Base-by-base conservation (phyloP, 2,797 vertebrate species). In the Perodicticus potto region DNA sequence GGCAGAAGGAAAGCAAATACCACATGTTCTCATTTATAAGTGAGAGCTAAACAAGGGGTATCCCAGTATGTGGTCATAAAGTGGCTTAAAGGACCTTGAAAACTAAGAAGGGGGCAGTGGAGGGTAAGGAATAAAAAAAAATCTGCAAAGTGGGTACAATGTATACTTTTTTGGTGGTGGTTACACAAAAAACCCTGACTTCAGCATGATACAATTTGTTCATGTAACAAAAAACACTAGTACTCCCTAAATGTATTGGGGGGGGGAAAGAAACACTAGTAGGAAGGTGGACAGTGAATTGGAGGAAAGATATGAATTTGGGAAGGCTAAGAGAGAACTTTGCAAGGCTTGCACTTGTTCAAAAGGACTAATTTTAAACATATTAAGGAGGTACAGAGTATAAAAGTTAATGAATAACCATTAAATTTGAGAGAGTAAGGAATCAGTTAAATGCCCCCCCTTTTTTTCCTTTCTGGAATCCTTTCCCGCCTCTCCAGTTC, bases 341-440 rank as follows among this genome's bases (percentile, higher is more conserved):
- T 84, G 17, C 20, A 69, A 49, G 40, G 5, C 5, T 57, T 86
- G 7, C 9, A 13, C 57, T 63, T 82, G 29, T 73, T 88, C 29
- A 53, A 45, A 74, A 16, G 53, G 29, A 59, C 43, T 57, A 59
- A 70, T 77, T 81, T 91, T 82, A 73, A 40, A 76, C 57, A 43
- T 81, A 13, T 10, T 67, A 49, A 81, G 86, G 45, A 95, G 40
- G n/a, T 32, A 49, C 25, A 86, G 55, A 70, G 25, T 77, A 29
- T 83, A 53, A 77, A 96, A 80, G 32, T 61, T 91, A 84, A 90
- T 45, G 40, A 74, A 90, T 45, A n/a, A 74, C 20, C n/a, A 3
- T 83, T 74, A 57, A 78, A 70, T 83, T 63, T 59, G 76, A 87
- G 72, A 92, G 32, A 74, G 32, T 55, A 65, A 45, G 37, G 27